Conservation (phyloP, 1,140 invertebrate species). For the Drosophila pseudoananassae region DNA sequence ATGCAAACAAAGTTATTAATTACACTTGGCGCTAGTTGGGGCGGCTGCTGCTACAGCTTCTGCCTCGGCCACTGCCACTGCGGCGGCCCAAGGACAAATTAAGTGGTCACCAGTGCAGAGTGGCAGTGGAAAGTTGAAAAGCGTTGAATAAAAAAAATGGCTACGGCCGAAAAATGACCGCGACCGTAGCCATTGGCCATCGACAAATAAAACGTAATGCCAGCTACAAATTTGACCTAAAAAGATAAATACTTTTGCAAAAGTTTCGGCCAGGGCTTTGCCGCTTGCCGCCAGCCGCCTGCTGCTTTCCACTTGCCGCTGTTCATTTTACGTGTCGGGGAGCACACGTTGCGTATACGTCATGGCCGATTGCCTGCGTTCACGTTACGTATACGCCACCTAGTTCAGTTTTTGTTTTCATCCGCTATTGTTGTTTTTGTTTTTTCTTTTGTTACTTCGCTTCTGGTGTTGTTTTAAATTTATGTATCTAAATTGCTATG, state of each 20-base stretch:
- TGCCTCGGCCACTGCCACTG: neutral
- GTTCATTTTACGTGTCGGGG: constrained; percentile 35
- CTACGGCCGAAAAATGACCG: constrained; percentile 43
- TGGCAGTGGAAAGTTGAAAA: constrained; percentile 38
- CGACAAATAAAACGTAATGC: constrained; percentile 60
- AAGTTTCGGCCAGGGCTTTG: constrained; percentile 47
- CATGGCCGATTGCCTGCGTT: constrained; percentile 44
- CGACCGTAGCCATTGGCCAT: constrained; percentile 60
- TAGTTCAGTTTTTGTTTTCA: constrained; percentile 20
- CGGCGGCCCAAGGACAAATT: constrained; percentile 61
- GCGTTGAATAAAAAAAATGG: constrained; percentile 36
- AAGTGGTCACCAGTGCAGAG: constrained; percentile 60
- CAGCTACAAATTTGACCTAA: constrained; percentile 67
- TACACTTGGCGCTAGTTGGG: constrained; percentile 58
- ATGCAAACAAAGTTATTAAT: constrained; percentile 76
- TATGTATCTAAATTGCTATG: constrained; percentile 66
- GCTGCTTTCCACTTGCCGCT: constrained; percentile 1
- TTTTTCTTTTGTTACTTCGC: neutral
- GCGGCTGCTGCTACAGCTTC: constrained; percentile 33
- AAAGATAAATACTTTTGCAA: constrained; percentile 68
- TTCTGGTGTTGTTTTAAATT: constrained; percentile 19
- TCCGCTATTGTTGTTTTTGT: neutral
- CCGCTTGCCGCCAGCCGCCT: constrained; percentile 9
- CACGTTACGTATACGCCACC: constrained; percentile 56
- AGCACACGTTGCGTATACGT: constrained; percentile 68